phyloP scores from a whole-genome alignment of 2,797 vertebrate genomes.

The Gila robusta region DNA sequence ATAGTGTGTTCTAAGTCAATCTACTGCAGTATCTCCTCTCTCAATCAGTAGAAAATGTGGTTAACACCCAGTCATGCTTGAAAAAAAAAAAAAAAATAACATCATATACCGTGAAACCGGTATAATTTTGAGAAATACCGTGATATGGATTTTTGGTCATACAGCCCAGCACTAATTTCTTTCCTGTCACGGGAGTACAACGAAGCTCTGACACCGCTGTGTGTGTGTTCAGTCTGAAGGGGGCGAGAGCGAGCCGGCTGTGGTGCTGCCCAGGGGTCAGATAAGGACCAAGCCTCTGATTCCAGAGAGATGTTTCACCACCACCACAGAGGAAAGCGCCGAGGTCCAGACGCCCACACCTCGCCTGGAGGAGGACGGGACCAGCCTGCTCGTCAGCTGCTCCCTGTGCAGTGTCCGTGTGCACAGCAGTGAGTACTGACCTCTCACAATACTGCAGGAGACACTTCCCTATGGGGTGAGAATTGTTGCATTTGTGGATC shows the following conservation, averaged over 20 bases:
- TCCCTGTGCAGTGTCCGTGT: conserved; percentile 92
- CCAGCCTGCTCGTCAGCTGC: conserved; percentile 91
- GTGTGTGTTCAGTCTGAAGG: conserved; percentile 81
- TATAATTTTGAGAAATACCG: no score
- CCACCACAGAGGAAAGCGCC: conserved; percentile 85
- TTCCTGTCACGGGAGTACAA: background rate
- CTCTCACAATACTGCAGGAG: background rate
- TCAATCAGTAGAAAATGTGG: no score
- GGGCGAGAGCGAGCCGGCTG: conserved; percentile 72
- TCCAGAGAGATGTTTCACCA: conserved; percentile 95
- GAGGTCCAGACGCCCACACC: conserved; percentile 84
- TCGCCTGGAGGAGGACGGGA: conserved; percentile 90
- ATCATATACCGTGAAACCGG: no score
- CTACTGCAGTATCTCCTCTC: no score
- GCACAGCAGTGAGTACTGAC: conserved; percentile 89
- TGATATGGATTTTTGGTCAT: no score
- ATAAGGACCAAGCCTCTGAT: conserved; percentile 89
- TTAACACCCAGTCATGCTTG: no score
- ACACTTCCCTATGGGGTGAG: background rate
- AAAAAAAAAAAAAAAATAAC: no score
- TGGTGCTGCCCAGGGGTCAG: conserved; percentile 69
- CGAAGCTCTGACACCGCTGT: background rate
- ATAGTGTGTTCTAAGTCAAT: no score
- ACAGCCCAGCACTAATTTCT: no score
- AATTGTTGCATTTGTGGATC: no score